Base-by-base conservation (phyloP, 2,888 invertebrate genomes). In the Mesoligia furuncula region DNA sequence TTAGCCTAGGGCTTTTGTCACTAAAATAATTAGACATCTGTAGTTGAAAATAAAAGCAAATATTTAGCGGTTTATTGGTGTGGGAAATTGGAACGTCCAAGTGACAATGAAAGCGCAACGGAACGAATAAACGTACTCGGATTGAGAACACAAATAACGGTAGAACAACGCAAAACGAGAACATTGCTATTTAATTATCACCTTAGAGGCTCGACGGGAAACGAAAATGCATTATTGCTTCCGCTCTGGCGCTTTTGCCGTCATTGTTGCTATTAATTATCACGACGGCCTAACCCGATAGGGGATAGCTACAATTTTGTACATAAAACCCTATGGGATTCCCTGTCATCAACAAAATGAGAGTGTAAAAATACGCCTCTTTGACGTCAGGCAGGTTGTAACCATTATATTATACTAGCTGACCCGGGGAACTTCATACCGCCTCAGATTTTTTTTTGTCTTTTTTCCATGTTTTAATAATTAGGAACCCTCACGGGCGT, bases 171-270 rank as follows among this genome's bases (percentile, higher is more conserved):
- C 61, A 73, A 76, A 83, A 83, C 68, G 67, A 80, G 67, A 83
- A 76, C 71, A 83, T 36, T 68, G 64, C 59, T 61, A 68, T 83
- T 75, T 85, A 79, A 85, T 85, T 70, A 79, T 76, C 65, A 83
- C 74, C 80, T 72, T 74, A 83, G 73, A 75, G 65, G 77, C 71
- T 65, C 67, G 48, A 76, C 68, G 70, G 64, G 68, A 17, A 65
- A 80, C 72, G 76, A 80, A 83, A 83, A 83, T 76, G 62, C 73
- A 80, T 80, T 80, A 83, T 80, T 83, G 77, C 80, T 68, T 67
- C 73, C 67, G 59, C 59, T 75, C 70, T 73, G 73, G 73, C 69
- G 75, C 73, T 80, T 68, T 83, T 71, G 27, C 64, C 62, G 57
- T 76, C 79, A 83, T 65, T 80, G 61, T 80, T 48, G 42, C 66